Conservation (phyloP, 2,113 vertebrate genomes). For the Arenaria interpres region DNA sequence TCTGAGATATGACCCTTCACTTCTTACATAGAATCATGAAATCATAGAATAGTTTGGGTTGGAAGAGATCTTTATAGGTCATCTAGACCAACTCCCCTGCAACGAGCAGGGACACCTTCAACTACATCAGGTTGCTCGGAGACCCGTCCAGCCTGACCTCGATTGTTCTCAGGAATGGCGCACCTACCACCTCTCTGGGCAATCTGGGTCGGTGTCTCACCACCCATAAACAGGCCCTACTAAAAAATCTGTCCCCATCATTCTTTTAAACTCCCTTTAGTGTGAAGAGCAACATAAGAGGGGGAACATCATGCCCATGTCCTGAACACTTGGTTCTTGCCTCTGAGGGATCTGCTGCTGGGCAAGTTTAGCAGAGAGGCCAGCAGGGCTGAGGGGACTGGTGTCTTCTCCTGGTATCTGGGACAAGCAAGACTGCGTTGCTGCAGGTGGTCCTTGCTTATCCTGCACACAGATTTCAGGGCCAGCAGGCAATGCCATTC, state of each 20-base stretch:
- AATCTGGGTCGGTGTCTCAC: background rate
- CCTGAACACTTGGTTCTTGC: background rate
- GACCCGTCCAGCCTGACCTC: background rate
- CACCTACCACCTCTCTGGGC: background rate
- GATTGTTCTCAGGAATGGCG: background rate
- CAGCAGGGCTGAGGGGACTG: background rate
- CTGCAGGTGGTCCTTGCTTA: background rate
- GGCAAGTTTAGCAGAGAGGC: background rate
- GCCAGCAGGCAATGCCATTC: background rate
- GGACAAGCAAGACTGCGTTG: background rate
- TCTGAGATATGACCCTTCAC: background rate
- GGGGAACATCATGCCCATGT: background rate
- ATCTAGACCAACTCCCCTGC: background rate
- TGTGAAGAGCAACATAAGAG: rapidly evolving
- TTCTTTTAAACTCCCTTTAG: background rate
- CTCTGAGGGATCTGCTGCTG: background rate
- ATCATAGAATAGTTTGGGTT: background rate
- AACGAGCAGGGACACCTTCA: background rate
- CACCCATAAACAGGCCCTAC: background rate
- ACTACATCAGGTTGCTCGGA: background rate
- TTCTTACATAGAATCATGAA: background rate
- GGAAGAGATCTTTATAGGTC: background rate
- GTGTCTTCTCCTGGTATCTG: background rate
- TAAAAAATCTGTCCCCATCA: background rate
- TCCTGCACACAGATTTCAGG: background rate